Evolutionary conservation across 2,888 invertebrate genomes (phyloP).

Genomic region (Laspeyria flexula): DNA sequence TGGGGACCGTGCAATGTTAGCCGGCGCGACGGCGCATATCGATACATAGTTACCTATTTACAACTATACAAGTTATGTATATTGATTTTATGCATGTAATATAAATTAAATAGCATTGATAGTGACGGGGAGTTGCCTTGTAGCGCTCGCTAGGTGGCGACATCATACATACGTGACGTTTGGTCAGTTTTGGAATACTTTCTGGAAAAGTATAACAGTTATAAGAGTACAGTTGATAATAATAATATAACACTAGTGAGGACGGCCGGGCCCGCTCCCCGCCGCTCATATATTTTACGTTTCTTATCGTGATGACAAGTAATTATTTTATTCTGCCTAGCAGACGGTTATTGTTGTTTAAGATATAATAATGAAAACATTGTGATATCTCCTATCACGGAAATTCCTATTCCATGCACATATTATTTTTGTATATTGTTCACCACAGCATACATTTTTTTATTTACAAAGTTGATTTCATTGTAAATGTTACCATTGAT

Average conservation of each 20-base stretch:
- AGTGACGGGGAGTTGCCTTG: slow-evolving; percentile 26
- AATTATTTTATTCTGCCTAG: slow-evolving; percentile 62
- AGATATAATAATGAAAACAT: slow-evolving; percentile 69
- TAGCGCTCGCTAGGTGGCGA: not conserved
- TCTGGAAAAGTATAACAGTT: slow-evolving; percentile 1
- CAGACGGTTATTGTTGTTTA: slow-evolving; percentile 62
- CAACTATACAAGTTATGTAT: slow-evolving; percentile 69
- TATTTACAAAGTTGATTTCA: slow-evolving; percentile 72
- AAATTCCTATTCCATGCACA: slow-evolving; percentile 81
- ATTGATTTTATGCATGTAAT: slow-evolving; percentile 68
- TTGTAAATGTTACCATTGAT: slow-evolving; percentile 85
- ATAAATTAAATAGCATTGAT: slow-evolving; percentile 62
- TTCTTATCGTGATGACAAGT: slow-evolving; percentile 63
- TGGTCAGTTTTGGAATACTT: too few species aligned
- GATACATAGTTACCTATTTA: slow-evolving; percentile 73
- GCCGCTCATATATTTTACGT: slow-evolving; percentile 56
- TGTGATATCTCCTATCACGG: slow-evolving; percentile 80
- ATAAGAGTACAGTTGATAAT: slow-evolving; percentile 10
- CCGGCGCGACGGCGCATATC: slow-evolving; percentile 51
- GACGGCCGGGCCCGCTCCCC: slow-evolving; percentile 17
- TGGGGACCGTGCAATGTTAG: slow-evolving; percentile 40
- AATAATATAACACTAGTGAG: slow-evolving; percentile 6
- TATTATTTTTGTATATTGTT: slow-evolving; percentile 80
- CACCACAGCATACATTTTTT: slow-evolving; percentile 65
- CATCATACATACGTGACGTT: too few species aligned